phyloP scores from a whole-genome alignment of 2,797 vertebrate species.

The Triplophysa bombifrons region DNA sequence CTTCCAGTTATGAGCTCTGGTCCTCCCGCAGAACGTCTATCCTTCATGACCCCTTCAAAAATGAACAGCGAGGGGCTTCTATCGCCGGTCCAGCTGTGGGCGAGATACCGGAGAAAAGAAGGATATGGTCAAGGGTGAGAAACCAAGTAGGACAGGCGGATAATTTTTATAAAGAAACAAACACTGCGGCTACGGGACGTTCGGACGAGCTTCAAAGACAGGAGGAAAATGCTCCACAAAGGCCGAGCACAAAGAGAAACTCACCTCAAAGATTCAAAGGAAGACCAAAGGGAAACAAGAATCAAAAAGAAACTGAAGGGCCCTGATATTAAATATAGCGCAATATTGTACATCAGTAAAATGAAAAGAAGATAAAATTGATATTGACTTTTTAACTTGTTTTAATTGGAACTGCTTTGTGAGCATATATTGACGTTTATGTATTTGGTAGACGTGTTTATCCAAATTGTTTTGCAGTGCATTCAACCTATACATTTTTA shows the following conservation, averaged over 20 bases:
- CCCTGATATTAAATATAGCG: constrained; percentile 36
- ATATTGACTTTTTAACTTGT: not conserved
- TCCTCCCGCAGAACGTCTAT: constrained; percentile 30
- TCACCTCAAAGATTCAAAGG: constrained; percentile 51
- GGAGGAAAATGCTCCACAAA: constrained; percentile 51
- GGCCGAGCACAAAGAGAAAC: constrained; percentile 51
- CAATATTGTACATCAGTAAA: constrained; percentile 30
- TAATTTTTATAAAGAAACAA: constrained; percentile 53
- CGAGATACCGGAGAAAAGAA: constrained; percentile 29
- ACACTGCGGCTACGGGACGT: constrained; percentile 46
- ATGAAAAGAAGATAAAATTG: not conserved
- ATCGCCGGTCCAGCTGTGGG: constrained; percentile 47
- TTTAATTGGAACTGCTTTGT: not conserved
- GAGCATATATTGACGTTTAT: too few relatives aligned
- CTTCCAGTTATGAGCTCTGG: constrained; percentile 27
- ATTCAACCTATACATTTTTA: too few relatives aligned
- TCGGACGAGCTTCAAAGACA: constrained; percentile 51
- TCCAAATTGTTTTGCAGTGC: too few relatives aligned
- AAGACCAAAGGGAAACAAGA: constrained; percentile 52
- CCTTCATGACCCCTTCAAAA: constrained; percentile 52
- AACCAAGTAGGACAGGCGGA: constrained; percentile 59
- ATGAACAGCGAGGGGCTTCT: constrained; percentile 37
- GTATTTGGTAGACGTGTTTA: too few relatives aligned
- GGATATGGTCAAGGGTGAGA: constrained; percentile 55
- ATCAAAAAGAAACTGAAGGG: constrained; percentile 48